Evolutionary conservation across 2,797 vertebrate species (phyloP), one percentile per base, ranked within the genome.

Genomic region (Notamacropus eugenii): DNA sequence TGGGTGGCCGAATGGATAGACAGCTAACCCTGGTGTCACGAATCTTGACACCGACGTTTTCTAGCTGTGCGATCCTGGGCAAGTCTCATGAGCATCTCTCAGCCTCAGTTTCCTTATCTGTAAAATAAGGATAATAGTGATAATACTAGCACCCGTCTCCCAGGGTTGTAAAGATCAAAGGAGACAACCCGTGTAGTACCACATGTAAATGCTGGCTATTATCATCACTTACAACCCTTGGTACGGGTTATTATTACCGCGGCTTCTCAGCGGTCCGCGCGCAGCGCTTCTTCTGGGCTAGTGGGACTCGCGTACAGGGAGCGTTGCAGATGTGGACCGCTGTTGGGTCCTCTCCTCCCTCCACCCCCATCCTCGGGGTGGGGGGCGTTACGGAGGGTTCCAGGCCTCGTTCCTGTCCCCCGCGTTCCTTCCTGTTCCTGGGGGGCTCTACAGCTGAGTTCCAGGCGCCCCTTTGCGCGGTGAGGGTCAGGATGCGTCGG

Each of bases 361-460:
- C 57, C 22, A 6, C 31, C 57, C 57, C 8, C 57, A 9, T 8
- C 27, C 57, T 27, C 8, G 27, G 27, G 52, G n/a, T 46, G 52
- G 54, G 52, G 52, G 52, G 6, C 52, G 52, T 58, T 1, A 34
- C 27, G 1, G n/a, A 29, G 91, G 57, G 50, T 55, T 91, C 92
- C 0, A 58, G 50, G 92, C 29, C 93, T 54, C 50, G 22, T 55
- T 92, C 13, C 52, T 5, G n/a, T 1, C 31, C 16, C 91, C 92
- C 1, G 24, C 56, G 96, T 97, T 96, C 97, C 93, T 96, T 98
- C 96, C 97, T 94, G 94, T 97, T 98, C 97, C 96, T 95, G 96
- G 92, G 52, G 52, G 40, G 11, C 28, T 3, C 92, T 16, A 4
- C 8, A 54, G 31, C 2, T 9, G 74, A 24, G 19, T 87, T 59